These are phyloP conservation scores for Scaptomyza cyrtandrae DNA, from an alignment of 2,888 invertebrate species.

Conservation along the genomic window DNA sequence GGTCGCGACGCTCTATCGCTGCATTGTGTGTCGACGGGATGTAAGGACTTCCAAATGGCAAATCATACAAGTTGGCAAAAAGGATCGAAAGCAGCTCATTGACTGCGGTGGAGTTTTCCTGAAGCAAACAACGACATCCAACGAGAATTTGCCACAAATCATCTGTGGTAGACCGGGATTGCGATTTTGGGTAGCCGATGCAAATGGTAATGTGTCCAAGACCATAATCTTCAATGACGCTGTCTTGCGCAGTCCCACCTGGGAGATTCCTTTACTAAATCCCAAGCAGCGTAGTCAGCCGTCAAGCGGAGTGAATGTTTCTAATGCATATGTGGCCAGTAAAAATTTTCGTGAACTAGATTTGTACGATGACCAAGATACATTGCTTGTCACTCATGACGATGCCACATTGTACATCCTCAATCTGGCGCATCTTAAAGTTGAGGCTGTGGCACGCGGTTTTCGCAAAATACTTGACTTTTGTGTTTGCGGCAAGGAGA, in stretches of 20 bases:
- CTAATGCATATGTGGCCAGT: slow-evolving; percentile 54
- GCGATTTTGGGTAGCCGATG: slow-evolving; percentile 93
- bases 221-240: slow-evolving; percentile 92
- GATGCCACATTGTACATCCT: slow-evolving; percentile 90
- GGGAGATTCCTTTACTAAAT: slow-evolving; percentile 90
- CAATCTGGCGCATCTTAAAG: slow-evolving; percentile 89
- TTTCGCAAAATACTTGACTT: slow-evolving; percentile 85
- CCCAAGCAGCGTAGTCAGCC: slow-evolving; percentile 84
- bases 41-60: slow-evolving; percentile 86
- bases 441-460: slow-evolving; percentile 88
- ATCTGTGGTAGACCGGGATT: slow-evolving; percentile 93
- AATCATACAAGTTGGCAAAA: slow-evolving; percentile 92
- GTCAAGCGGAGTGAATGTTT: slow-evolving; percentile 1
- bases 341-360: slow-evolving; percentile 87
- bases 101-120: slow-evolving; percentile 88
- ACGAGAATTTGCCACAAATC: slow-evolving; percentile 83
- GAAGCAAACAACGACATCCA: slow-evolving; percentile 35
- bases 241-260: slow-evolving; percentile 86
- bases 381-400: slow-evolving; percentile 90
- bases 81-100: slow-evolving; percentile 92
- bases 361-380: slow-evolving; percentile 87
- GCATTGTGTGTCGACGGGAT: slow-evolving; percentile 90
- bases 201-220: slow-evolving; percentile 91
- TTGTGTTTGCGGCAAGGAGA: slow-evolving; percentile 86
- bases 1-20: slow-evolving; percentile 93